These are phyloP conservation scores for Microcebus jonahi DNA, from an alignment of 2,113 vertebrate species.

Conservation along the genomic window DNA sequence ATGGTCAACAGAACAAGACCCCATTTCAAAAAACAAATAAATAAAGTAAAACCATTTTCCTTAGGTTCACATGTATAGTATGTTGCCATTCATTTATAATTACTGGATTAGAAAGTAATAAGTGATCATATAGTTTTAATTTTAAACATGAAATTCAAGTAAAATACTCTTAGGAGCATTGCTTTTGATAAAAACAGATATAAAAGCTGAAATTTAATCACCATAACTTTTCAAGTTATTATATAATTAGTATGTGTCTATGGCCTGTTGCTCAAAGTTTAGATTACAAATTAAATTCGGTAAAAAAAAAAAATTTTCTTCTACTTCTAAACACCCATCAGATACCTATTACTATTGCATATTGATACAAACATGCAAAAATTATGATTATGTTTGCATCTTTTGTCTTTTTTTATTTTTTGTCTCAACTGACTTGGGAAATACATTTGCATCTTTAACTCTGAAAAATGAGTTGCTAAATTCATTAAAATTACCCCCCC, in stretches of 20 bases:
- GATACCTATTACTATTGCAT: not conserved
- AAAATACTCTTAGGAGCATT: conserved; percentile 31
- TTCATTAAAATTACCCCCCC: not conserved
- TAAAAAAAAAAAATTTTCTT: not conserved
- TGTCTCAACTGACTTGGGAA: no score
- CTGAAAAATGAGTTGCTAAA: not conserved
- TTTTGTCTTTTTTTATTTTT: not conserved
- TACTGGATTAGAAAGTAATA: conserved; percentile 20
- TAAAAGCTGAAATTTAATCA: conserved; percentile 9
- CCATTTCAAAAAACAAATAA: no score
- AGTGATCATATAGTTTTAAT: conserved; percentile 1
- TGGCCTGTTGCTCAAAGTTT: not conserved
- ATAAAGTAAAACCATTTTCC: conserved; percentile 38
- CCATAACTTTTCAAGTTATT: not conserved
- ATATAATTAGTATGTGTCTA: not conserved
- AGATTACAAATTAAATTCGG: not conserved
- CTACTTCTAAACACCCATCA: not conserved
- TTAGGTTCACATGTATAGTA: not conserved
- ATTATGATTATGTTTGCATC: not conserved
- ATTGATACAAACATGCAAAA: conserved; percentile 1
- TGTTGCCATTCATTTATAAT: conserved; percentile 24
- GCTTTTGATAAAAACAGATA: conserved; percentile 15
- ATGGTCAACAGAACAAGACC: no score
- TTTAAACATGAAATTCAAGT: conserved; percentile 25
- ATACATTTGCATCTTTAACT: not conserved